Conservation (phyloP, 2,888 invertebrate genomes). For the Frankliniella fusca region DNA sequence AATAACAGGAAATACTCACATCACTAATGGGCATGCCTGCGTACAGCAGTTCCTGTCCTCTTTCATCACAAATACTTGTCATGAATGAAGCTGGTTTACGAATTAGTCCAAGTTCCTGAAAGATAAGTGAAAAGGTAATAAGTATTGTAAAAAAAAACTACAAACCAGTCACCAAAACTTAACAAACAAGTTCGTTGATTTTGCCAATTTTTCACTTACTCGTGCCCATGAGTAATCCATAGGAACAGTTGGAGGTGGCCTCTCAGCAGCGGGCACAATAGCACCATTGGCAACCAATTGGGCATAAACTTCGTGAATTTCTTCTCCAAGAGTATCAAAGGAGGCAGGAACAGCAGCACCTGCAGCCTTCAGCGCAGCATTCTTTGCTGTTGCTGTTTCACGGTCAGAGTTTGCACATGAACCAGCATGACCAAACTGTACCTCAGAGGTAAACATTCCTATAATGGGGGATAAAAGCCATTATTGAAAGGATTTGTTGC, state of each 20-base stretch:
- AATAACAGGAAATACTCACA: constrained; percentile 41
- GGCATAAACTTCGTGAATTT: constrained; percentile 69
- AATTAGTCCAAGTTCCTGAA: constrained; percentile 89
- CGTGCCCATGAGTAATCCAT: constrained; percentile 99
- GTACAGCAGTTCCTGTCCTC: constrained; percentile 94
- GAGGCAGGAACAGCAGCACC: constrained; percentile 90
- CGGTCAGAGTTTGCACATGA: constrained; percentile 91
- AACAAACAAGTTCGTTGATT: not conserved
- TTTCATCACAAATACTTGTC: constrained; percentile 98
- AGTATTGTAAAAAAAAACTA: not conserved
- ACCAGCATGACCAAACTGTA: constrained; percentile 99
- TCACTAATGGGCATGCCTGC: constrained; percentile 81
- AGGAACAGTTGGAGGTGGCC: constrained; percentile 98
- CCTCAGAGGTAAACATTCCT: constrained; percentile 79
- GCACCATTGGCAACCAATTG: constrained; percentile 74
- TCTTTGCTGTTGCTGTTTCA: constrained; percentile 93
- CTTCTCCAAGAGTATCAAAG: constrained; percentile 85
- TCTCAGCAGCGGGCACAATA: constrained; percentile 83
- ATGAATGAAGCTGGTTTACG: constrained; percentile 99
- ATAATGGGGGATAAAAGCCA: constrained; percentile 39
- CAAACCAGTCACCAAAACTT: constrained; percentile 10
- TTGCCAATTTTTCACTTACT: constrained; percentile 47
- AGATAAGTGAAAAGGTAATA: constrained; percentile 33
- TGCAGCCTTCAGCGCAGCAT: constrained; percentile 70
- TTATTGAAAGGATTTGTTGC: not conserved